phyloP scores from a whole-genome alignment of 2,113 vertebrate genomes.

The Apaloderma vittatum region DNA sequence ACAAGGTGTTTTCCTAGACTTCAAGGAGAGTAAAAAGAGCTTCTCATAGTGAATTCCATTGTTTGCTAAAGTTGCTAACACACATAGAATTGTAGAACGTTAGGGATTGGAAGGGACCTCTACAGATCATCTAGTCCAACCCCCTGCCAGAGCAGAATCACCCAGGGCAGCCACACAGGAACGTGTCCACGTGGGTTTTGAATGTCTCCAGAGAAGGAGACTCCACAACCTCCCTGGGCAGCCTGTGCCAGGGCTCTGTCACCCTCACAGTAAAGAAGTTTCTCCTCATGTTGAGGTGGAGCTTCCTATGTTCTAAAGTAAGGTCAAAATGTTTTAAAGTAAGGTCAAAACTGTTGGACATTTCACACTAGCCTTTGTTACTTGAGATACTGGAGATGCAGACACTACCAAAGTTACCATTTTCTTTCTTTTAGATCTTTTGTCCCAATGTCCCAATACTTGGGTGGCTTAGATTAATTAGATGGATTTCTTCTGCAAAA shows the following conservation, averaged over 20 bases:
- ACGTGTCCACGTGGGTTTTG: too few relatives aligned
- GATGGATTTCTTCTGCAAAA: not conserved
- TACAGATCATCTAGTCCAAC: too few relatives aligned
- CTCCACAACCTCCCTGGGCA: too few relatives aligned
- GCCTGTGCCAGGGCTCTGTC: too few relatives aligned
- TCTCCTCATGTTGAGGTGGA: too few relatives aligned
- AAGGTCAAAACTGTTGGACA: not conserved
- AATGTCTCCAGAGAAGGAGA: too few relatives aligned
- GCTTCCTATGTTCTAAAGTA: too few relatives aligned
- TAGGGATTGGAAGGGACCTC: too few relatives aligned
- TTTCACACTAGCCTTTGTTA: not conserved
- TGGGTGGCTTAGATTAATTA: not conserved
- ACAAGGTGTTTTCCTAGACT: not conserved
- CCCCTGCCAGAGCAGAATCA: too few relatives aligned
- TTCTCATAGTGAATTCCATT: not conserved
- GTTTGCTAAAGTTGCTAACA: not conserved
- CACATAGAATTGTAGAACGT: too few relatives aligned
- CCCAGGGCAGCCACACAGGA: too few relatives aligned
- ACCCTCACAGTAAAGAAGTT: too few relatives aligned
- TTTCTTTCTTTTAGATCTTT: not conserved
- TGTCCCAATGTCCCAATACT: not conserved
- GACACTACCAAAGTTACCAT: not conserved
- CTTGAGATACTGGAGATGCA: not conserved
- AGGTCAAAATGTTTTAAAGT: not conserved
- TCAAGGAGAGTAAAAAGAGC: not conserved